phyloP scores from a whole-genome alignment of 2,797 vertebrate genomes.

The Phoebastria nigripes region DNA sequence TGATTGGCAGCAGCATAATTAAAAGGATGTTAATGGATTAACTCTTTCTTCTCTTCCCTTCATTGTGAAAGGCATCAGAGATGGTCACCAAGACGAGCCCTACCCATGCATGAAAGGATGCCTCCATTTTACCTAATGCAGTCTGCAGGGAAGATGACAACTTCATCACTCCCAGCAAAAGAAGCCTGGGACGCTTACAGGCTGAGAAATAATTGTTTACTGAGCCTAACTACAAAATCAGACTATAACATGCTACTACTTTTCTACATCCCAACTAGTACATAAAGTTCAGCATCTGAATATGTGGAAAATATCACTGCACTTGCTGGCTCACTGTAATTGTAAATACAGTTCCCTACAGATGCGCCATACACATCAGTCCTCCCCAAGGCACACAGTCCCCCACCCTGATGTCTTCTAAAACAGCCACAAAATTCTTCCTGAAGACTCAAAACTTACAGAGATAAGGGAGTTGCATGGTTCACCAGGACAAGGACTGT shows the following conservation, averaged over 20 bases:
- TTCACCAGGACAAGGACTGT: neutral
- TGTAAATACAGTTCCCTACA: neutral
- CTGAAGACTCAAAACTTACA: neutral
- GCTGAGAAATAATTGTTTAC: neutral
- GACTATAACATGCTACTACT: neutral
- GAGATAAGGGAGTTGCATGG: neutral
- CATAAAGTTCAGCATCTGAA: neutral
- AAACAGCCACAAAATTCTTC: neutral
- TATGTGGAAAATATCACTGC: neutral
- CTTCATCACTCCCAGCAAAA: neutral
- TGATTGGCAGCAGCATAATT: neutral
- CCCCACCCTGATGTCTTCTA: neutral
- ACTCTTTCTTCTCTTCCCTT: neutral
- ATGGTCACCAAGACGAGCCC: neutral
- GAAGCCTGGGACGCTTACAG: neutral
- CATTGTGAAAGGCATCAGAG: neutral
- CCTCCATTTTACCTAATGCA: neutral
- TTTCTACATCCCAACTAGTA: neutral
- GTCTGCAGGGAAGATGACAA: neutral
- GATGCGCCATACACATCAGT: neutral
- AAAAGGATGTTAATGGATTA: neutral
- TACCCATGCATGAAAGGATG: fast-evolving
- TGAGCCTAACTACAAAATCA: neutral
- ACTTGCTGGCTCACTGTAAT: neutral
- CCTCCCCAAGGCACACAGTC: no score